Conservation (phyloP, 2,888 invertebrate genomes). For the Perizoma flavofasciatum region DNA sequence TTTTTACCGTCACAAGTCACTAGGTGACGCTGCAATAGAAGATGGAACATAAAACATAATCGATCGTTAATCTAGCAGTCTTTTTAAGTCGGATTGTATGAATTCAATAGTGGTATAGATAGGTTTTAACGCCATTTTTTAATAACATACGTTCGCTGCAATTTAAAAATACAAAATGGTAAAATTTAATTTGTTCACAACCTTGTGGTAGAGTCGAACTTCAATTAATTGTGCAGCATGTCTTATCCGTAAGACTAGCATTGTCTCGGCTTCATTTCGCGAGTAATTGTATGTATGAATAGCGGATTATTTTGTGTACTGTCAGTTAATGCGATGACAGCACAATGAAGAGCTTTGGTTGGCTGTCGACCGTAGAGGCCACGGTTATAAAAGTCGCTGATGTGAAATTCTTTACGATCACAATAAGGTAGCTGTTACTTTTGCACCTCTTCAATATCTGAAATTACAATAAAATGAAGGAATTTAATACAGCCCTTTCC, state of each 20-base stretch:
- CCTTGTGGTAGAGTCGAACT: slow-evolving; percentile 52
- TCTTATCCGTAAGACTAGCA: slow-evolving; percentile 59
- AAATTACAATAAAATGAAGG: slow-evolving; percentile 7
- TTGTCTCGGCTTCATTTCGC: slow-evolving; percentile 66
- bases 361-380: slow-evolving; percentile 64
- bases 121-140: too few relatives aligned
- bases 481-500: too few relatives aligned
- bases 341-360: slow-evolving; percentile 74
- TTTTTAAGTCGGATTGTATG: too few relatives aligned
- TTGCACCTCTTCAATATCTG: slow-evolving; percentile 24
- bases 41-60: too few relatives aligned
- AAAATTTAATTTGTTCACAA: neutral
- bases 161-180: too few relatives aligned
- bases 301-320: slow-evolving; percentile 78
- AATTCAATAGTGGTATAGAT: too few relatives aligned
- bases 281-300: slow-evolving; percentile 73
- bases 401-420: slow-evolving; percentile 46
- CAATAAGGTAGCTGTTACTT: slow-evolving; percentile 29
- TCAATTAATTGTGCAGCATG: slow-evolving; percentile 62
- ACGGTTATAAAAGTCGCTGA: slow-evolving; percentile 58
- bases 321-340: slow-evolving; percentile 78
- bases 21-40: too few relatives aligned
- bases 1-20: too few relatives aligned
- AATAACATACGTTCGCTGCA: too few relatives aligned
- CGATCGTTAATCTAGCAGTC: too few relatives aligned